Evolutionary conservation across 2,113 vertebrate species (phyloP), one percentile per base, ranked within the genome.

Genomic region (Peromyscus californicus): DNA sequence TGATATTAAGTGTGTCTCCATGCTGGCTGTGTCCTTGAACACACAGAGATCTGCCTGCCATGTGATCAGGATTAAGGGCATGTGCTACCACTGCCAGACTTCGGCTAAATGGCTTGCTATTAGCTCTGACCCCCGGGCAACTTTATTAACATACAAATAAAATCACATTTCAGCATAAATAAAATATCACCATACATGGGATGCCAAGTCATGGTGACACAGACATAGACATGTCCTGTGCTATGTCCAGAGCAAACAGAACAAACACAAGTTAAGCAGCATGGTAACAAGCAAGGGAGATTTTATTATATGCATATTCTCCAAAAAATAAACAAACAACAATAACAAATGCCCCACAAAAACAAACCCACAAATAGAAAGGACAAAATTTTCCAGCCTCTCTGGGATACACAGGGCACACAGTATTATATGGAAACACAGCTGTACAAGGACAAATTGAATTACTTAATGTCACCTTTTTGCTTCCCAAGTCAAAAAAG

Each of bases 221-320:
- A 39, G 15, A 39, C 54, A 26, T 7, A 42, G 57, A 29, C 13
- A 4, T 9, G 57, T 1, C 63, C 0, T 80, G 75, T 13, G 24
- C 45, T 0, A 0, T 0, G 48, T 79, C 67, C 57, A 93, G 31
- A 98, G 29, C 82, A 89, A 67, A 95, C 51, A 76, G 31, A 79
- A 97, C 91, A 93, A n/a, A 92, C 86, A 72, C 42, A 54, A 80
- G 92, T 57, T n/a, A 86, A 67, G 96, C 76, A 87, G 95, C 89
- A 95, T 76, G 93, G 74, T 97, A 98, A 98, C 96, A 98, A 98
- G 97, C 98, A 98, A 98, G 97, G 98, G 98, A 94, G 98, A 98
- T 95, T 98, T 99, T 99, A 99, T 99, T 99, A 85, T 98, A 98
- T 48, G 90, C 95, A 97, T 98, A 98, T 97, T 97, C 97, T 93